Evolutionary conservation across 2,888 invertebrate species (phyloP), one percentile per base, ranked within the genome.

Genomic region (Tubulanus polymorphus): DNA sequence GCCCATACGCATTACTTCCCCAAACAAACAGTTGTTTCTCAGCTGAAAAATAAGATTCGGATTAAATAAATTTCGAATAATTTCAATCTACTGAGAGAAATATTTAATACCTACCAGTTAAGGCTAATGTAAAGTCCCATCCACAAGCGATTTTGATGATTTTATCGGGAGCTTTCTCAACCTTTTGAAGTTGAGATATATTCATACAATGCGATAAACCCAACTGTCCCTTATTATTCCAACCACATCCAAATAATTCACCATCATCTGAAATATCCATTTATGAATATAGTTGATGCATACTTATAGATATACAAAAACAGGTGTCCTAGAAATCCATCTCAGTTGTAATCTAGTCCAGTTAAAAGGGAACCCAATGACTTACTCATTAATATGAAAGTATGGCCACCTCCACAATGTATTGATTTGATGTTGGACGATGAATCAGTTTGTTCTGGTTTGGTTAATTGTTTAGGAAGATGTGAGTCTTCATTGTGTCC

Each of bases 331-430:
- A n/a, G n/a, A n/a, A n/a, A n/a, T n/a, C n/a, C n/a, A n/a, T n/a
- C n/a, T n/a, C n/a, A n/a, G n/a, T n/a, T n/a, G n/a, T n/a, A n/a
- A n/a, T n/a, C n/a, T n/a, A n/a, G n/a, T n/a, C n/a, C n/a, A n/a
- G n/a, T n/a, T 18, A 55, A 15, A 23, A 12, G 5, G 53, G 3
- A 18, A 15, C 27, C 15, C n/a, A 26, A 20, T 8, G 10, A 48
- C 28, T 41, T 57, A 73, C 73, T 67, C 57, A 66, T 60, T 5
- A 69, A 26, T 5, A 63, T 18, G 12, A 68, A 37, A 1, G 71
- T 66, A 53, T 72, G 71, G 1, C 70, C 71, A 2, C 73, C 73
- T 32, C 73, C 73, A 18, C 73, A 71, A 41, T 62, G 58, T n/a
- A 68, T 52, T 25, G 35, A 37, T 10, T 2, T 15, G 25, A 57